Conservation (phyloP, 2,113 vertebrate genomes). For the Clarias gariepinus region DNA sequence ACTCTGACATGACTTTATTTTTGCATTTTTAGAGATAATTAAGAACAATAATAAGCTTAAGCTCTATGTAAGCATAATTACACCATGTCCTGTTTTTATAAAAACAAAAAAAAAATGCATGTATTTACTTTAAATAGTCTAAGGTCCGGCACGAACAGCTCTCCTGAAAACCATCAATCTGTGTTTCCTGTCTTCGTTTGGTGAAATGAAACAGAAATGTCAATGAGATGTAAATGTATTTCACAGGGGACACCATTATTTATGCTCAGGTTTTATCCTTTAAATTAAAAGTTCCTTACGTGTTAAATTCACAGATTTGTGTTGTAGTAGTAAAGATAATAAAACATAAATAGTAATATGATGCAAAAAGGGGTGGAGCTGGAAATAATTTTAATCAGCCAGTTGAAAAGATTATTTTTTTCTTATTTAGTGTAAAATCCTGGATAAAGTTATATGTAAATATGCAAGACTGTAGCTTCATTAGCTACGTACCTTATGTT, state of each 20-base stretch:
- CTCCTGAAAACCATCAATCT: slow-evolving; percentile 7
- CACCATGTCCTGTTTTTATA: background rate
- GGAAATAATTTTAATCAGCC: background rate
- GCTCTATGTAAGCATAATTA: background rate
- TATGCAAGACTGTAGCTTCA: too few relatives aligned
- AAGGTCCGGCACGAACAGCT: background rate
- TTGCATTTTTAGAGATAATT: background rate
- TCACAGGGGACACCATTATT: background rate
- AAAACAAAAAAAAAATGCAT: background rate
- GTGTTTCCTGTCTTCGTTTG: slow-evolving; percentile 18
- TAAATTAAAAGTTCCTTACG: background rate
- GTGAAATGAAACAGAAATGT: slow-evolving; percentile 34
- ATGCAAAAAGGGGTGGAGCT: background rate
- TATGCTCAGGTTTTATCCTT: slow-evolving; percentile 10
- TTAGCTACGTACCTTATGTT: background rate
- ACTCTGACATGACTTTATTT: background rate
- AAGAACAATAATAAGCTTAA: background rate
- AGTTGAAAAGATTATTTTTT: background rate
- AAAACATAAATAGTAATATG: background rate
- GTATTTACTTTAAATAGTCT: background rate
- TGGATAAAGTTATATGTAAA: background rate
- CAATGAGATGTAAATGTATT: slow-evolving; percentile 46
- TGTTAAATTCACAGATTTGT: background rate
- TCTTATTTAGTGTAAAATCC: background rate
- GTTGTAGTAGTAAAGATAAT: too few relatives aligned